Evolutionary conservation across 2,797 vertebrate genomes (phyloP).

Genomic region (Ptychobarbus kaznakovi): DNA sequence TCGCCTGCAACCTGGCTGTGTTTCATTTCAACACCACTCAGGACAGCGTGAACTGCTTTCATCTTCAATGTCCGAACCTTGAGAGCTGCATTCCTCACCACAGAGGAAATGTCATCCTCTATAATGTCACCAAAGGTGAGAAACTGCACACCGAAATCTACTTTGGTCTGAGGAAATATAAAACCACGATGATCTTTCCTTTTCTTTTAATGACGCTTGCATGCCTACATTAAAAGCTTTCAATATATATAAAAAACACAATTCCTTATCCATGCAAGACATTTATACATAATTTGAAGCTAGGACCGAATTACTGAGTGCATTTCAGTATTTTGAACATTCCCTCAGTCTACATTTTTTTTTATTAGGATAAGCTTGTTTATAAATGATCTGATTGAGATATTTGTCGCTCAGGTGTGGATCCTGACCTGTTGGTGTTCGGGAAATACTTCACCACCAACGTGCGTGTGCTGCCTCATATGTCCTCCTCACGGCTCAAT

Average conservation of each 20-base stretch:
- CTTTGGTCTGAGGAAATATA: background rate
- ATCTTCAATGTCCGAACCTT: slow-evolving; percentile 87
- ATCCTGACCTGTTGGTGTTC: slow-evolving; percentile 94
- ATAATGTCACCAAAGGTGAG: slow-evolving; percentile 90
- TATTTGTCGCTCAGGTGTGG: slow-evolving; percentile 78
- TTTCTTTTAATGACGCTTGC: background rate
- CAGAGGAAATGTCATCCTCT: slow-evolving; percentile 82
- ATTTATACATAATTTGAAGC: background rate
- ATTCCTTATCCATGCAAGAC: background rate
- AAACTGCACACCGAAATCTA: background rate
- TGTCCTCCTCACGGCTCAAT: slow-evolving; percentile 73
- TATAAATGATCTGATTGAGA: background rate
- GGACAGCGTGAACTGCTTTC: slow-evolving; percentile 86
- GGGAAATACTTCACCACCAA: slow-evolving; percentile 80
- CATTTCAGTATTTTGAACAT: background rate
- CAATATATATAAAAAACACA: no score
- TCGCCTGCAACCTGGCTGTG: slow-evolving; percentile 92
- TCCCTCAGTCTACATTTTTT: background rate
- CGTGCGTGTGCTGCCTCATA: slow-evolving; percentile 71
- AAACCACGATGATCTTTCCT: background rate
- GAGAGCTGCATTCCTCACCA: slow-evolving; percentile 89
- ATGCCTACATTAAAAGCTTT: background rate
- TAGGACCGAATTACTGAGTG: no score
- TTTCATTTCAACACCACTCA: slow-evolving; percentile 85
- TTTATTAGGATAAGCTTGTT: background rate